Evolutionary conservation across 1,140 invertebrate genomes (phyloP), one percentile per base, ranked within the genome.

Genomic region (Eciton burchellii): DNA sequence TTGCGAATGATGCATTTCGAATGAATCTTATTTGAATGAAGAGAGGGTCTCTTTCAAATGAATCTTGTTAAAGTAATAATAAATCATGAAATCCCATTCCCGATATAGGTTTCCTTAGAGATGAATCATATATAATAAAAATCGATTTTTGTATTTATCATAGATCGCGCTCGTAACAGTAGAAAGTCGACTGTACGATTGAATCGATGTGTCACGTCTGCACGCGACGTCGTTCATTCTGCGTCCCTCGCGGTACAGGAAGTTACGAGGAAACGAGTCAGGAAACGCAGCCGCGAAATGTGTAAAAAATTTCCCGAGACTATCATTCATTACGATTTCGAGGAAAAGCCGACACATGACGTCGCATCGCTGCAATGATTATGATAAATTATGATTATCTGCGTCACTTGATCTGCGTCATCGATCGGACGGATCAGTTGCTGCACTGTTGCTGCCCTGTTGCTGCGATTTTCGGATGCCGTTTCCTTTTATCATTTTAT

Each of bases 281-380:
- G 74, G 74, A 79, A 79, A 70, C 35, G 35, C 1, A 70, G 70
- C 63, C 63, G 74, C 74, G 21, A 12, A 79, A 79, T 79, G 47
- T 49, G 41, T 70, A 49, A 68, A 49, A 68, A 68, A 79, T 68
- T 79, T 57, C 63, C 24, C 24, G 35, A 68, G 63, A 68, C 41
- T 8, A n/a, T 24, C 16, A 19, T 70, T 68, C 16, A 45, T 70
- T 57, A 29, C 14, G n/a, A 79, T 56, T 79, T 68, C 63, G 6
- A 68, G 11, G 63, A 79, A 70, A 35, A 56, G n/a, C 6, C 21
- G 60, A 56, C 43, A 41, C n/a, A 43, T n/a, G 29, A 35, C 26
- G 24, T 59, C 35, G 43, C 11, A 21, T 14, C 45, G 49, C 12
- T 35, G 63, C 47, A 45, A 79, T 45, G 49, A 68, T 77, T 54